Percentiles rank a stretch among this genome's conserved stretches.
Evolutionary conservation across 2,888 invertebrate genomes (phyloP).

Genomic region (Dicranocentrus wangi): DNA sequence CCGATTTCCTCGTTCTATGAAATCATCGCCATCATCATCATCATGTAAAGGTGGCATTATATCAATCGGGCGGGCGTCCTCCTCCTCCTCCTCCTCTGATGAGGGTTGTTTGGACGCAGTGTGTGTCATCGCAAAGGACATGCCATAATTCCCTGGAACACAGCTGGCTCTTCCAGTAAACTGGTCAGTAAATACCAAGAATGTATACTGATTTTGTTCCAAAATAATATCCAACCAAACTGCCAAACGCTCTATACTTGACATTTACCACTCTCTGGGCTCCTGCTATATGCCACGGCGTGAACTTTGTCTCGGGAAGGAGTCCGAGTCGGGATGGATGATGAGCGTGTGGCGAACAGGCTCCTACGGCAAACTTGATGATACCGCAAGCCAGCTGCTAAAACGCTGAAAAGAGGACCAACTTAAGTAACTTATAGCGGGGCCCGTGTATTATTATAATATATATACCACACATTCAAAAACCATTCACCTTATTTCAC

Average conservation of each 20-base stretch:
- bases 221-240: not conserved
- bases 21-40: not conserved
- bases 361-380: too few relatives aligned
- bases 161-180: constrained; percentile 17
- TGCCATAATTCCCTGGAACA: constrained; percentile 21
- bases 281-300: too few relatives aligned
- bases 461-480: constrained; percentile 11
- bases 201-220: constrained; percentile 34
- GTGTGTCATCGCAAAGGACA: too few relatives aligned
- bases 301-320: too few relatives aligned
- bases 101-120: not conserved
- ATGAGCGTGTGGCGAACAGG: too few relatives aligned
- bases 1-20: not conserved
- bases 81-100: not conserved
- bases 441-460: too few relatives aligned
- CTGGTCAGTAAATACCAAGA: constrained; percentile 34
- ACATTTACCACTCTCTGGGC: constrained; percentile 7
- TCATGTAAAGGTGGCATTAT: not conserved
- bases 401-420: too few relatives aligned
- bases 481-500: constrained; percentile 18
- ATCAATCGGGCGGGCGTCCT: not conserved
- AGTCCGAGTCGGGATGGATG: not conserved
- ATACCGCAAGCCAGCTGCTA: too few relatives aligned
- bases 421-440: too few relatives aligned
- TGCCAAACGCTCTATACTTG: not conserved